Conservation (phyloP, 2,888 invertebrate species). For the Spatulosminthurus flaviceps region DNA sequence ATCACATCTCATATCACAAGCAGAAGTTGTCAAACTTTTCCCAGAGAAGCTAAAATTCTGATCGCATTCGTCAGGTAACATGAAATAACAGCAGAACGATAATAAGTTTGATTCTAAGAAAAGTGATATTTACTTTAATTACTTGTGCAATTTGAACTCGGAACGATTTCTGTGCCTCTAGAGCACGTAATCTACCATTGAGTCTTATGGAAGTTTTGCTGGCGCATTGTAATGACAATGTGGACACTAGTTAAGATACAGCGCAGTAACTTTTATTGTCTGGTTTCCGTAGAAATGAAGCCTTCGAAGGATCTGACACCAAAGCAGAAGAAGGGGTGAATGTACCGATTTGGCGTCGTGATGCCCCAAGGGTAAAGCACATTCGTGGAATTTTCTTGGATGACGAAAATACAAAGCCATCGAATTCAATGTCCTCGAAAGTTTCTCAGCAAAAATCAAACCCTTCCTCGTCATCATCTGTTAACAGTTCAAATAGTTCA, state of each 20-base stretch:
- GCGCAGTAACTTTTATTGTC: no score
- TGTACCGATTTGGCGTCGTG: conserved; percentile 72
- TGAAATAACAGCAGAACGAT: no score
- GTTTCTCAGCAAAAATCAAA: background rate
- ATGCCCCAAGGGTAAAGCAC: conserved; percentile 71
- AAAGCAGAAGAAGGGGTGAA: conserved; percentile 49
- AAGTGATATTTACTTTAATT: background rate
- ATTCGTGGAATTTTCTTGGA: conserved; percentile 72
- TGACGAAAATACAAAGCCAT: conserved; percentile 32
- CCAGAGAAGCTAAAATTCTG: conserved; percentile 67
- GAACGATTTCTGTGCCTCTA: no score
- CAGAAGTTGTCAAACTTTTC: conserved; percentile 50
- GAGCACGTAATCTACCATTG: no score
- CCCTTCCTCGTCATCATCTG: conserved; percentile 14
- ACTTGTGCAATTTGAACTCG: no score
- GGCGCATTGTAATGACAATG: background rate
- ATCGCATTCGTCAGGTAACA: conserved; percentile 68
- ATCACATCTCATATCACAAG: conserved; percentile 46
- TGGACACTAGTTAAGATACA: no score
- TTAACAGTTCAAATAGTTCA: background rate
- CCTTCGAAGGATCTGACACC: conserved; percentile 62
- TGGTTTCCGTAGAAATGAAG: conserved; percentile 63
- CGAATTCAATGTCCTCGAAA: background rate
- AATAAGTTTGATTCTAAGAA: no score
- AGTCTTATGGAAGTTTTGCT: no score